Evolutionary conservation across 1,140 invertebrate species (phyloP).

Genomic region (Chelonus insularis): DNA sequence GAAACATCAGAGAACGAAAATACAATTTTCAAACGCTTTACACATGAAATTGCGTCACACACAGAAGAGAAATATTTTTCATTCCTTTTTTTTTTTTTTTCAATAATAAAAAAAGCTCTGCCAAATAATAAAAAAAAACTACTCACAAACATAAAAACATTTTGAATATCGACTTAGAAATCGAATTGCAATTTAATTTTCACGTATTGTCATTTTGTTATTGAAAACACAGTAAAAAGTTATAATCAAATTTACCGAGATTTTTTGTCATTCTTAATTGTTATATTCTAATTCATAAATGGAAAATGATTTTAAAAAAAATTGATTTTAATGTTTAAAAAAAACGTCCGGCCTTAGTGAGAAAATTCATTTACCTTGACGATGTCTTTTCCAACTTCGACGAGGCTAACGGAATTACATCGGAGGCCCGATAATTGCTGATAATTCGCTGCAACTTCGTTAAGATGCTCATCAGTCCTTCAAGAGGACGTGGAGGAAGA

Average conservation of each 20-base stretch:
- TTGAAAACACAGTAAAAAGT: too few species aligned
- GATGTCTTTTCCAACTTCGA: constrained; percentile 54
- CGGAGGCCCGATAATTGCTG: constrained; percentile 60
- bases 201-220: too few species aligned
- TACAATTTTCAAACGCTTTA: constrained; percentile 3
- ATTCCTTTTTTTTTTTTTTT: neutral
- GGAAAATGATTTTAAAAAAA: constrained; percentile 13
- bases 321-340: too few species aligned
- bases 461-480: constrained; percentile 57
- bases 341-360: constrained; percentile 32
- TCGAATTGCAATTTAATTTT: too few species aligned
- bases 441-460: constrained; percentile 59
- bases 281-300: constrained; percentile 3
- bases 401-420: constrained; percentile 55
- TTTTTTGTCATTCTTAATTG: neutral
- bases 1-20: constrained; percentile 3
- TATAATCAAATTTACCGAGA: neutral
- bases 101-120: too few species aligned
- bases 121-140: too few species aligned
- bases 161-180: too few species aligned
- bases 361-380: constrained; percentile 53
- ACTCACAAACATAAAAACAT: too few species aligned
- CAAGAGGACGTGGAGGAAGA: constrained; percentile 28
- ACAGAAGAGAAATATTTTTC: constrained; percentile 24
- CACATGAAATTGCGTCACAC: constrained; percentile 30